Evolutionary conservation across 2,888 invertebrate genomes (phyloP).

Genomic region (Rhagophthalmus giganteus): DNA sequence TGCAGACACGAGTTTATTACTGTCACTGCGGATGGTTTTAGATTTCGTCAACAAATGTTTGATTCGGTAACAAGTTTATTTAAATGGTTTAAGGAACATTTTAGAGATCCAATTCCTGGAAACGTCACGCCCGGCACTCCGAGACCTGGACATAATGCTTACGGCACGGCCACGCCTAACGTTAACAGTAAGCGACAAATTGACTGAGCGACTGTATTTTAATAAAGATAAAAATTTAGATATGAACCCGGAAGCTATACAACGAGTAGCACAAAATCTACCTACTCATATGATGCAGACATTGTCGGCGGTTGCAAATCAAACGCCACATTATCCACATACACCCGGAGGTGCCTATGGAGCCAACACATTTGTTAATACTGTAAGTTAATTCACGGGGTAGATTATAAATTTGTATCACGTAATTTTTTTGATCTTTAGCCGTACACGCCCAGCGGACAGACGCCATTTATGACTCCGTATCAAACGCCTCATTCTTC

Average conservation of each 20-base stretch:
- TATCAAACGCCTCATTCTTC: slow-evolving; percentile 71
- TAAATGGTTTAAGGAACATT: slow-evolving; percentile 98
- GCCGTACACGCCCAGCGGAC: slow-evolving; percentile 89
- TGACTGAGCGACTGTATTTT: too few relatives aligned
- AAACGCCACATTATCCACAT: slow-evolving; percentile 71
- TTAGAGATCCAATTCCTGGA: slow-evolving; percentile 83
- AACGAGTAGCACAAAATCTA: slow-evolving; percentile 70
- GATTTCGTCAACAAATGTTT: slow-evolving; percentile 87
- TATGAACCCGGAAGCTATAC: slow-evolving; percentile 69
- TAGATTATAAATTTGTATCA: not conserved
- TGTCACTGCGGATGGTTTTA: slow-evolving; percentile 89
- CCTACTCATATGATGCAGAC: slow-evolving; percentile 73
- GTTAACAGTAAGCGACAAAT: slow-evolving; percentile 39
- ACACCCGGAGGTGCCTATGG: slow-evolving; percentile 68
- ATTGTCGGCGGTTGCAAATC: slow-evolving; percentile 71
- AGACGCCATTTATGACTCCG: slow-evolving; percentile 93
- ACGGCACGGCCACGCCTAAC: slow-evolving; percentile 43
- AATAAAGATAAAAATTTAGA: too few relatives aligned
- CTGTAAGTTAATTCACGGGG: slow-evolving; percentile 57
- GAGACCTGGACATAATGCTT: slow-evolving; percentile 59
- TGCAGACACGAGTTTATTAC: slow-evolving; percentile 91
- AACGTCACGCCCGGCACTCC: slow-evolving; percentile 75
- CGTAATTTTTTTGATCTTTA: slow-evolving; percentile 35
- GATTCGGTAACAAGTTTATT: slow-evolving; percentile 78
- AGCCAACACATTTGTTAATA: slow-evolving; percentile 73